These are phyloP conservation scores for Colius striatus DNA, from an alignment of 2,113 vertebrate genomes.

Conservation along the genomic window DNA sequence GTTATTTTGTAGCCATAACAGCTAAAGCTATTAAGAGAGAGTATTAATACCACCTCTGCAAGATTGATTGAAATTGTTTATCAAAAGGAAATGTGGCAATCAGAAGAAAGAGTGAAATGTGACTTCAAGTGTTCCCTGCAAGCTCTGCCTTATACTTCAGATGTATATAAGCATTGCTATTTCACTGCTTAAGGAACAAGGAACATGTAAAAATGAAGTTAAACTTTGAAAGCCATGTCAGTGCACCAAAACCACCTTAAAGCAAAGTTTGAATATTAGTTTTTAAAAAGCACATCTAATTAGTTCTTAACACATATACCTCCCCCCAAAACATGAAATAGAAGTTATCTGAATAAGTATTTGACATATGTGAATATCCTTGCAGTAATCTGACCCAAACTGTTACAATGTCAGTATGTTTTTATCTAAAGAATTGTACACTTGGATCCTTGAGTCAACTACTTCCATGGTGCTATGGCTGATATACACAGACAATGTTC, in stretches of 20 bases:
- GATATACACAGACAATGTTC: background rate
- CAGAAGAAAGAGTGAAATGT: background rate
- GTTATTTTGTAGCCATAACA: background rate
- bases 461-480: background rate
- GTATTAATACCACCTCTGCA: background rate
- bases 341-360: background rate
- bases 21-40: background rate
- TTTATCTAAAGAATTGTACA: background rate
- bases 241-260: background rate
- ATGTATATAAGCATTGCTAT: background rate
- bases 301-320: background rate
- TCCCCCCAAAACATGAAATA: fast-evolving
- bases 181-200: background rate
- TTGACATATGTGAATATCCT: background rate
- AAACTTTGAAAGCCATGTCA: background rate
- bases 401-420: fast-evolving
- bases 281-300: background rate
- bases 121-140: background rate
- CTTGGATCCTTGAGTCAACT: background rate
- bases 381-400: background rate
- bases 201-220: background rate
- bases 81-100: background rate
- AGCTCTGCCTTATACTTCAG: background rate
- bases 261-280: background rate
- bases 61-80: background rate